Base-by-base conservation (phyloP, 2,797 vertebrate genomes). In the Chanos chanos region DNA sequence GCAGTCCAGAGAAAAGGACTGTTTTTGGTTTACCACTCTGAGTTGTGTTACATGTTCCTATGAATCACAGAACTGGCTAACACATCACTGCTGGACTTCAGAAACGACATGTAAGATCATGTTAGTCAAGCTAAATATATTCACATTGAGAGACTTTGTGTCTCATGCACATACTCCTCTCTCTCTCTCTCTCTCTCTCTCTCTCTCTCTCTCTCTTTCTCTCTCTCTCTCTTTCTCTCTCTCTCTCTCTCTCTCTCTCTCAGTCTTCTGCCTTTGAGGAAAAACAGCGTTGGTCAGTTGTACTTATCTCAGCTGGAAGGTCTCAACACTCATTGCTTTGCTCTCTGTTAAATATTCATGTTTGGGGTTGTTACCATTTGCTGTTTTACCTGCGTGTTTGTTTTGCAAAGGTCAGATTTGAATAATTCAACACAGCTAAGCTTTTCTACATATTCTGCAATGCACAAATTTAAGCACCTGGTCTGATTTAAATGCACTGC, bases 321-420 rank as follows among this genome's bases (percentile, higher is more conserved):
- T 34, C 64, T 61, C 27, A 24, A 59, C 55, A 44, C 64, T 13
- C 12, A 9, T 59, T 59, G 36, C 3, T 9, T 19, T 31, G 18
- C 39, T 41, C 8, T 36, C 21, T 64, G 50, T 59, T 47, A 43
- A 60, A 71, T 71, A 70, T 64, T 70, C 40, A 67, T 68, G 51
- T 25, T 10, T 31, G 13, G 10, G 31, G 27, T 43, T 47, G 40
- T 16, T 33, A 27, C 45, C 57, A 36, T 68, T 57, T 64, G 48
- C 48, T 45, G n/a, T 65, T 60, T 47, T 53, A 56, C 41, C 31
- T 45, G 13, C 19, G 24, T 65, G 25, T 68, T 68, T 49, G 40
- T 61, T 70, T 70, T 45, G 27, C 24, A 13, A 59, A 59, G 56
- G 56, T 62, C 21, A 59, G 16, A 54, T 36, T 9, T 60, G 21